A percentile compares a stretch with the other conserved stretches of the same genome.
Conservation (phyloP, 1,140 invertebrate species). For the Varroa destructor region DNA sequence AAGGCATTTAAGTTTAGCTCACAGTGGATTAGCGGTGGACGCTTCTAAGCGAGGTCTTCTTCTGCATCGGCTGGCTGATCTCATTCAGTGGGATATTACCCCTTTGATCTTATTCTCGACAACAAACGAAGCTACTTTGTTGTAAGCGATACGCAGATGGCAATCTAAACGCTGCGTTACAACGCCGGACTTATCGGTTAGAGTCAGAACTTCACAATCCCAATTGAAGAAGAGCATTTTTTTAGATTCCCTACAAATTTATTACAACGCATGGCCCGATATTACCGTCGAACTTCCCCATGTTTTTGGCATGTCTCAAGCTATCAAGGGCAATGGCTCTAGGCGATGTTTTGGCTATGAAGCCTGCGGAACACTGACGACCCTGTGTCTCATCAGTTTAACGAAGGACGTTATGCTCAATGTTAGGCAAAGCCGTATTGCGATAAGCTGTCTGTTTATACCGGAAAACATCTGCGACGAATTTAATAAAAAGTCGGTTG, state of each 20-base stretch:
- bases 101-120: conserved; percentile 52
- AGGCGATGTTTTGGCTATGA: conserved; percentile 41
- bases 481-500: conserved; percentile 72
- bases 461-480: conserved; percentile 86
- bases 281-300: conserved; percentile 41
- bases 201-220: conserved; percentile 73
- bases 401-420: conserved; percentile 53
- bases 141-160: conserved; percentile 54
- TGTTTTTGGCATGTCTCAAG: conserved; percentile 40
- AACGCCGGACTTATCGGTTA: conserved; percentile 65
- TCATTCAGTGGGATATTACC: conserved; percentile 59
- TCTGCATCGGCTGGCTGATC: conserved; percentile 63
- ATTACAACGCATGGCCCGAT: conserved; percentile 44
- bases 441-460: conserved; percentile 75
- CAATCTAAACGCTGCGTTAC: conserved; percentile 53
- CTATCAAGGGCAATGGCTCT: conserved; percentile 41
- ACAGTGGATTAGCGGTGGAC: conserved; percentile 74
- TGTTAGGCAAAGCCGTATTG: conserved; percentile 60
- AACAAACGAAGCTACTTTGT: conserved; percentile 31
- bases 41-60: conserved; percentile 66
- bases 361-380: conserved; percentile 38
- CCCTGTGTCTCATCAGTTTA: conserved; percentile 24
- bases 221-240: conserved; percentile 52
- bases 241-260: conserved; percentile 41
- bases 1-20: conserved; percentile 50